Percentiles rank a stretch among this genome's conserved stretches.
phyloP scores from a whole-genome alignment of 2,113 vertebrate genomes.

The Chrysemys picta region DNA sequence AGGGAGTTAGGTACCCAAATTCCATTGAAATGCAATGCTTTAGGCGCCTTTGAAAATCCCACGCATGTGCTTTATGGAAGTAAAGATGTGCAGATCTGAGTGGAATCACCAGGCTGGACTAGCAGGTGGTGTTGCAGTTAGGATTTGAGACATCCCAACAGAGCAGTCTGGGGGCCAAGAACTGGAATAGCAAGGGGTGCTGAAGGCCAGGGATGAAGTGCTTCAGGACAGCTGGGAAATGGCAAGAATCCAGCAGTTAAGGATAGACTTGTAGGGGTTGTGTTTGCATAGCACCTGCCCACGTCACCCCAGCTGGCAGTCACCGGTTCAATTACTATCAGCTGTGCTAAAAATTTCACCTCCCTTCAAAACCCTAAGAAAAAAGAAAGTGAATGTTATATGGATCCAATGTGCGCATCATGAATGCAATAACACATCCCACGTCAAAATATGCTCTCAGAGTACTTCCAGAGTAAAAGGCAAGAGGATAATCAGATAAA shows the following conservation, averaged over 20 bases:
- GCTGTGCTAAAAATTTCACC: conserved; percentile 1
- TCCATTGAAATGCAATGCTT: too few species aligned
- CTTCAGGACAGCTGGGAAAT: not conserved
- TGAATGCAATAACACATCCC: conserved; percentile 15
- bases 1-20: not conserved
- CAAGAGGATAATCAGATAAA: conserved; percentile 72
- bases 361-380: not conserved
- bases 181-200: accelerated
- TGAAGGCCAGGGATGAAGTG: not conserved
- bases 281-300: not conserved
- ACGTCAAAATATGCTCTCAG: not conserved
- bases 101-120: not conserved
- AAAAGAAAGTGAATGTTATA: not conserved
- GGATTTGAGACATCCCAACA: not conserved
- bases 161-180: not conserved
- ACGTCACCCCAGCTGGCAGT: conserved; percentile 12
- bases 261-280: not conserved
- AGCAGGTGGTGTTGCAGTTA: not conserved
- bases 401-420: not conserved
- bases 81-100: not conserved
- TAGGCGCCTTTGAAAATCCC: not conserved
- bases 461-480: conserved; percentile 49
- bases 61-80: not conserved
- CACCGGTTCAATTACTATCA: not conserved
- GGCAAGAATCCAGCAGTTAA: not conserved